A percentile compares a stretch with the other conserved stretches of the same genome.
These are phyloP conservation scores for Drosophila phalerata DNA, from an alignment of 2,888 invertebrate genomes.

Conservation along the genomic window DNA sequence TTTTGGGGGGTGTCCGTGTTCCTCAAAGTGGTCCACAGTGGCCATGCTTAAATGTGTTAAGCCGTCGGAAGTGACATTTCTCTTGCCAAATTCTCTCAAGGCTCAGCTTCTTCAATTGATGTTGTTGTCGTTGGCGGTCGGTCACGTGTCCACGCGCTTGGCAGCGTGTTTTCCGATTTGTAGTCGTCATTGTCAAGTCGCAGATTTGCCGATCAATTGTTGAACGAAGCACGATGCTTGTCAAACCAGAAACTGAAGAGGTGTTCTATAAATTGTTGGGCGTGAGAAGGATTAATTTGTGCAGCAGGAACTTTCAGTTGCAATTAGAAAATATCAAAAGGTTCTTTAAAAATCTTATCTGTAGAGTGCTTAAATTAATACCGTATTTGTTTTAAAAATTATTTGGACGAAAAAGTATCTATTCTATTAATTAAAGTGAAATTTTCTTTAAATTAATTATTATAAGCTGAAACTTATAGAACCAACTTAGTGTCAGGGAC, in stretches of 20 bases:
- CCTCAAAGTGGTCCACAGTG: slow-evolving; percentile 53
- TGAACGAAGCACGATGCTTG: slow-evolving; percentile 1
- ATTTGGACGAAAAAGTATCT: too few species aligned
- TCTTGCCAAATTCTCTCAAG: slow-evolving; percentile 41
- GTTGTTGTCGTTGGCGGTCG: slow-evolving; percentile 43
- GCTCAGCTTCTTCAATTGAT: slow-evolving; percentile 17
- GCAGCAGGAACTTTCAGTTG: neutral
- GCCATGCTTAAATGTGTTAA: slow-evolving; percentile 76
- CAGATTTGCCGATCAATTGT: slow-evolving; percentile 69
- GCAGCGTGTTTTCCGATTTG: slow-evolving; percentile 77
- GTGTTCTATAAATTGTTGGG: slow-evolving; percentile 43
- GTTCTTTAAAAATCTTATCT: too few species aligned
- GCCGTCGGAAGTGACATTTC: slow-evolving; percentile 80
- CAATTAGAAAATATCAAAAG: neutral
- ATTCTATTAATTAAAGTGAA: too few species aligned
- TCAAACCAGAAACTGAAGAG: slow-evolving; percentile 37
- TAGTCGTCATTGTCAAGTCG: slow-evolving; percentile 73
- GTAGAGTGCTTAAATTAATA: too few species aligned
- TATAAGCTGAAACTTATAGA: neutral
- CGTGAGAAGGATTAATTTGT: slow-evolving; percentile 23
- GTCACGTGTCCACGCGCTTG: slow-evolving; percentile 77
- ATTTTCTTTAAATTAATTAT: too few species aligned
- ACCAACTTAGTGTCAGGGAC: neutral
- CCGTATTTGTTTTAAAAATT: too few species aligned
- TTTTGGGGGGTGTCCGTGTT: slow-evolving; percentile 34